A percentile compares a stretch with the other conserved stretches of the same genome.
Conservation (phyloP, 2,113 vertebrate genomes). For the Tetrax tetrax region DNA sequence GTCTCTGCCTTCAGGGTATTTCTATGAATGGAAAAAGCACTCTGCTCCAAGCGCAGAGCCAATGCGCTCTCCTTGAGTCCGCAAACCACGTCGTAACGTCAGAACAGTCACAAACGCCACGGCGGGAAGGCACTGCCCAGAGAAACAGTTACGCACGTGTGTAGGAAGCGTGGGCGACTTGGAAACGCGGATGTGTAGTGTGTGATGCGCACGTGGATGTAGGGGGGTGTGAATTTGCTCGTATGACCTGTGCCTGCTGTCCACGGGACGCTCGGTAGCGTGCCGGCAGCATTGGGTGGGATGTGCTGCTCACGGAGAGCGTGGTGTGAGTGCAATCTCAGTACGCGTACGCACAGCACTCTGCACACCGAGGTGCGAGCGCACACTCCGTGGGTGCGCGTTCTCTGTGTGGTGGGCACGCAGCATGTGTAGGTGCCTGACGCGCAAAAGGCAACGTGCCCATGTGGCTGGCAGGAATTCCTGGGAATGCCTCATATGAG, state of each 20-base stretch:
- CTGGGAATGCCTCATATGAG: not conserved
- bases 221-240: not conserved
- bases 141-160: rapidly evolving
- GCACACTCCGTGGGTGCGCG: rapidly evolving
- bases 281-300: not conserved
- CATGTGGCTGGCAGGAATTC: not conserved
- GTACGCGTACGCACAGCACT: rapidly evolving
- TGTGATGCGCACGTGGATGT: rapidly evolving
- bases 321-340: not conserved
- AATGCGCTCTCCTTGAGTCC: not conserved
- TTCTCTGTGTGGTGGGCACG: not conserved
- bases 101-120: not conserved
- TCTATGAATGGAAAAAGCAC: not conserved
- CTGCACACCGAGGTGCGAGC: not conserved
- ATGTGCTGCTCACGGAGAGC: not conserved
- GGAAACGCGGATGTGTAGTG: rapidly evolving
- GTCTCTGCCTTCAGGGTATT: not conserved
- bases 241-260: rapidly evolving
- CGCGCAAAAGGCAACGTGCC: not conserved
- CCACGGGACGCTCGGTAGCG: rapidly evolving
- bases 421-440: rapidly evolving
- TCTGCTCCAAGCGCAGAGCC: not conserved
- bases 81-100: not conserved
- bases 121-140: not conserved
- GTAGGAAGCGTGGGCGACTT: not conserved